Percentiles rank a stretch among this genome's conserved stretches.
Evolutionary conservation across 1,140 invertebrate genomes (phyloP).

Genomic region (Argopecten irradians): DNA sequence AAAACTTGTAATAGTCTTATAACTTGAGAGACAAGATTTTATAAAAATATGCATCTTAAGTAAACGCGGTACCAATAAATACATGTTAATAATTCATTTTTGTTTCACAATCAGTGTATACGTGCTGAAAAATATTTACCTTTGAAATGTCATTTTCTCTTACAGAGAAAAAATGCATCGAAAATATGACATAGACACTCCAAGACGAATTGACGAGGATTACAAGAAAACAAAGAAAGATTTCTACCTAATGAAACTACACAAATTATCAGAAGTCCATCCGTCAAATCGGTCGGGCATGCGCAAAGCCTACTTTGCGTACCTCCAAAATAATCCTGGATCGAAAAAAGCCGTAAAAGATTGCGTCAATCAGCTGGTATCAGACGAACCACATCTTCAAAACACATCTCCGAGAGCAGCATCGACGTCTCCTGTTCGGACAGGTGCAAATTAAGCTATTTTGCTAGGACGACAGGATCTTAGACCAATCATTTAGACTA

Average conservation of each 20-base stretch:
- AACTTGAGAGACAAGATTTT: too few species aligned
- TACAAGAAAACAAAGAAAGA: conserved; percentile 72
- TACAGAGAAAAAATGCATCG: conserved; percentile 67
- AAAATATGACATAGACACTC: conserved; percentile 67
- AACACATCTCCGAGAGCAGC: neutral
- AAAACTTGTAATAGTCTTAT: too few species aligned
- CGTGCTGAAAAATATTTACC: neutral
- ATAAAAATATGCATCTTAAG: too few species aligned
- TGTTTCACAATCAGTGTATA: neutral
- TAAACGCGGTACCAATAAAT: too few species aligned
- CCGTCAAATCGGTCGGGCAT: conserved; percentile 67
- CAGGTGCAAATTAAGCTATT: neutral
- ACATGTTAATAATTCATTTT: too few species aligned
- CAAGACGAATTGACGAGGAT: conserved; percentile 65
- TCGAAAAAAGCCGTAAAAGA: conserved; percentile 71
- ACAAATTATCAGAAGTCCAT: conserved; percentile 71
- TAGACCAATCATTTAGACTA: too few species aligned
- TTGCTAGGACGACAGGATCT: too few species aligned
- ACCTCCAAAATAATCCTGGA: conserved; percentile 74
- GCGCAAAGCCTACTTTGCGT: conserved; percentile 72
- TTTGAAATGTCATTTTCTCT: conserved; percentile 37
- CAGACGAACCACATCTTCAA: neutral
- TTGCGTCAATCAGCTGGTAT: conserved; percentile 59
- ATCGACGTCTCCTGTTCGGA: neutral
- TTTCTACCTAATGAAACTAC: conserved; percentile 74